These are phyloP conservation scores for Lasioglossum morio DNA, from an alignment of 2,888 invertebrate species.

Conservation along the genomic window DNA sequence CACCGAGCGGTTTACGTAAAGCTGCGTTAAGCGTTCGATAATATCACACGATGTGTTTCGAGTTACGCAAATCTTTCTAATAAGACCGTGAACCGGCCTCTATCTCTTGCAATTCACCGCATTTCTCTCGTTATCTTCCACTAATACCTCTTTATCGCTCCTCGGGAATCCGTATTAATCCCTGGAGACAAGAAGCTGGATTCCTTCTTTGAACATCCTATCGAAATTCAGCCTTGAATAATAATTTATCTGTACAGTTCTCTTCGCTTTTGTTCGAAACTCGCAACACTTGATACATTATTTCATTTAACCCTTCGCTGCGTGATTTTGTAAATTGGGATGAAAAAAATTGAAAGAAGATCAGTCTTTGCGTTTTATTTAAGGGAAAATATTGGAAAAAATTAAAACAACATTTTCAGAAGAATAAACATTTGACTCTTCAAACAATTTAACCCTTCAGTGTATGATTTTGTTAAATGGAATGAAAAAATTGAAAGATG, in stretches of 20 bases:
- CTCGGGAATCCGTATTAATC: not conserved
- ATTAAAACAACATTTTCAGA: too few relatives aligned
- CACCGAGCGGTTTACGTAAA: conserved; percentile 56
- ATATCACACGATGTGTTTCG: conserved; percentile 35
- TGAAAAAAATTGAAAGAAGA: too few relatives aligned
- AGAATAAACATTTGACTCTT: too few relatives aligned
- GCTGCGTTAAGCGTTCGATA: conserved; percentile 46
- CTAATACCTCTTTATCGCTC: not conserved
- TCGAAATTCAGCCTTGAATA: not conserved
- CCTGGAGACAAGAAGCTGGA: not conserved
- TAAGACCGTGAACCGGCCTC: not conserved
- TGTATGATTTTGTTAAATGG: too few relatives aligned
- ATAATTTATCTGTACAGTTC: not conserved
- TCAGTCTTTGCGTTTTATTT: too few relatives aligned
- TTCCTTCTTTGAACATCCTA: not conserved
- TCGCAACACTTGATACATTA: not conserved
- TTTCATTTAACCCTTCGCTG: too few relatives aligned
- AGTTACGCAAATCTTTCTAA: conserved; percentile 53
- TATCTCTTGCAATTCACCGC: not conserved
- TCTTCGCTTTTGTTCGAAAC: not conserved
- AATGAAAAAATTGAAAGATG: too few relatives aligned
- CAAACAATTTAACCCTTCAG: too few relatives aligned
- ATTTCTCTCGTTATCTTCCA: conserved; percentile 3
- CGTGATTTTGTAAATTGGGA: too few relatives aligned
- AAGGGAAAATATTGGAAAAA: too few relatives aligned